Percentiles rank a stretch among this genome's conserved stretches.
Conservation (phyloP, 2,797 vertebrate species). For the Characodon lateralis region DNA sequence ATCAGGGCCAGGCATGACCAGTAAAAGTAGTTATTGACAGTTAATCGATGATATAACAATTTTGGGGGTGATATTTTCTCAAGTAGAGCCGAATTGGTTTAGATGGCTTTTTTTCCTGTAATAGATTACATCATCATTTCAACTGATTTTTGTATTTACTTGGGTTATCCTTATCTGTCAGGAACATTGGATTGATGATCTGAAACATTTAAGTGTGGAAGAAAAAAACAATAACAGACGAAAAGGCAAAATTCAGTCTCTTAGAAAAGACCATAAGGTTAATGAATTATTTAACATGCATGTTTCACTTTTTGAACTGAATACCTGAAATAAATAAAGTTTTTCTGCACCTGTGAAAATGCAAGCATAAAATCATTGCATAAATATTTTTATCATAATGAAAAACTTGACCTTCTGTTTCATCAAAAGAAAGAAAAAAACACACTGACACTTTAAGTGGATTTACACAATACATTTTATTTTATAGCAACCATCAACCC, state of each 20-base stretch:
- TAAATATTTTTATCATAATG: neutral
- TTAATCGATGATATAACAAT: neutral
- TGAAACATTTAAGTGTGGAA: neutral
- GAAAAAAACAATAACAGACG: neutral
- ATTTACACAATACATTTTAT: conserved; percentile 6
- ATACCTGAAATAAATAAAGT: neutral
- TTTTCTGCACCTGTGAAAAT: neutral
- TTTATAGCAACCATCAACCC: conserved; percentile 31
- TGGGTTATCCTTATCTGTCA: neutral
- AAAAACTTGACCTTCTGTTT: neutral
- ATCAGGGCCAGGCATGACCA: neutral
- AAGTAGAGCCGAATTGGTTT: neutral
- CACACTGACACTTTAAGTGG: conserved; percentile 3
- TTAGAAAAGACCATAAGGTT: neutral
- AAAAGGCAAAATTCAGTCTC: neutral
- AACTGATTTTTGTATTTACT: neutral
- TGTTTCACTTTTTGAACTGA: neutral
- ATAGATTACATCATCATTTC: neutral
- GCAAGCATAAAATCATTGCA: neutral
- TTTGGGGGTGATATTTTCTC: neutral
- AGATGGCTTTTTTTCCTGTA: neutral
- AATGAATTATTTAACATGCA: neutral
- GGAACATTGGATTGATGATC: neutral
- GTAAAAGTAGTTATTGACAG: neutral
- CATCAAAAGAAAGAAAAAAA: conserved; percentile 17